These are phyloP conservation scores for Trisateles emortualis DNA, from an alignment of 2,888 invertebrate species.

Conservation along the genomic window DNA sequence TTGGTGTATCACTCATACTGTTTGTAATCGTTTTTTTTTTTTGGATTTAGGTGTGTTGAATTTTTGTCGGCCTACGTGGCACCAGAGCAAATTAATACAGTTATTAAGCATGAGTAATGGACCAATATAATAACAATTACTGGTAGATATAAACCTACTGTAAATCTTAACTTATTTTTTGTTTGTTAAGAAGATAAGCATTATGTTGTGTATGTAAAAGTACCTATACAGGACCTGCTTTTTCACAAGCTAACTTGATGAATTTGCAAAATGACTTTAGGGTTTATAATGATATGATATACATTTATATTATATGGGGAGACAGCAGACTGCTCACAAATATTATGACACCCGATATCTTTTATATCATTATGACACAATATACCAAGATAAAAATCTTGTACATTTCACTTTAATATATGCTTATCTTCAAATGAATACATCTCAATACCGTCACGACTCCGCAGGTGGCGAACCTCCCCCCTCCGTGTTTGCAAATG, in stretches of 20 bases:
- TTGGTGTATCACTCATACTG: constrained; percentile 30
- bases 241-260: no score
- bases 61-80: not conserved
- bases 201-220: no score
- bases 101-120: not conserved
- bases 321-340: not conserved
- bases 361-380: constrained; percentile 38
- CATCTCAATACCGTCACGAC: constrained; percentile 60
- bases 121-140: not conserved
- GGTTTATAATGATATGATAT: no score
- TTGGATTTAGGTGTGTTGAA: constrained; percentile 27
- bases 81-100: not conserved
- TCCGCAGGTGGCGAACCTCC: constrained; percentile 65
- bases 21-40: constrained; percentile 35
- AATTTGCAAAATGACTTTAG: no score
- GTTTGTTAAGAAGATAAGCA: not conserved
- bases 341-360: constrained; percentile 13
- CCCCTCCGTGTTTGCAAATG: constrained; percentile 68
- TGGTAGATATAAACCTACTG: not conserved
- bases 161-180: not conserved
- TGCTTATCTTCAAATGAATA: constrained; percentile 50
- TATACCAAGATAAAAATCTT: constrained; percentile 45
- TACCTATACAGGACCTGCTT: no score
- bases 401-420: constrained; percentile 46
- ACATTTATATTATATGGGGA: not conserved